Conservation (phyloP, 1,140 invertebrate genomes). For the Venturia canescens region DNA sequence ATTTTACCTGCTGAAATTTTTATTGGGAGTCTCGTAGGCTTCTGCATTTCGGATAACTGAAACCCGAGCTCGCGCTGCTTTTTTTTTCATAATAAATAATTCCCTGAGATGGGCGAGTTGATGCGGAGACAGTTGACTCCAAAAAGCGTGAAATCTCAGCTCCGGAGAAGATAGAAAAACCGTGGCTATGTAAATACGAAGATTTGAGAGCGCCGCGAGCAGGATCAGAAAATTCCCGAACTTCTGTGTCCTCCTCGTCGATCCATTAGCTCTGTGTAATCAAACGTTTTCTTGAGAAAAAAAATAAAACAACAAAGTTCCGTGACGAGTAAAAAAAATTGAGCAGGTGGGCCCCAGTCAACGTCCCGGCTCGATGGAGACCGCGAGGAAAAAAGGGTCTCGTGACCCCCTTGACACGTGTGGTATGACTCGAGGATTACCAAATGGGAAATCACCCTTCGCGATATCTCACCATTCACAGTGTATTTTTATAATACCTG, state of each 20-base stretch:
- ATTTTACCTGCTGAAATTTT: conserved; percentile 21
- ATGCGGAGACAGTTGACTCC: neutral
- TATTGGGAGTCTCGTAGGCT: neutral
- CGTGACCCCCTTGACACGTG: conserved; percentile 65
- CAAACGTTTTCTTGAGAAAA: conserved; percentile 61
- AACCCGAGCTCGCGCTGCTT: neutral
- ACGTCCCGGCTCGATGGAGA: conserved; percentile 47
- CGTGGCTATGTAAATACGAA: conserved; percentile 66
- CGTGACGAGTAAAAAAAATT: conserved; percentile 51
- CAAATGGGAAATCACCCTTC: conserved; percentile 65
- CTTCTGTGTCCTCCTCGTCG: conserved; percentile 40
- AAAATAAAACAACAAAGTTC: conserved; percentile 51
- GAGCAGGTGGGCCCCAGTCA: conserved; percentile 57
- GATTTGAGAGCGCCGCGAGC: conserved; percentile 51
- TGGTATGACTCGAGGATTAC: conserved; percentile 67
- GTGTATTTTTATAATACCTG: conserved; percentile 17
- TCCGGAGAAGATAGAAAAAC: conserved; percentile 37
- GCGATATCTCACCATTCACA: conserved; percentile 43
- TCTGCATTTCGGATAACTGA: conserved; percentile 11
- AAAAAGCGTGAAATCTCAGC: conserved; percentile 21
- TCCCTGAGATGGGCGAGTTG: neutral
- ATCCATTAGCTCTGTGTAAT: conserved; percentile 63
- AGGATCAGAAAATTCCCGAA: conserved; percentile 45
- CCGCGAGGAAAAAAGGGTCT: conserved; percentile 53
- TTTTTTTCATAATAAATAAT: conserved; percentile 34